Evolutionary conservation across 2,888 invertebrate genomes (phyloP).

Genomic region (Diploptera punctata): DNA sequence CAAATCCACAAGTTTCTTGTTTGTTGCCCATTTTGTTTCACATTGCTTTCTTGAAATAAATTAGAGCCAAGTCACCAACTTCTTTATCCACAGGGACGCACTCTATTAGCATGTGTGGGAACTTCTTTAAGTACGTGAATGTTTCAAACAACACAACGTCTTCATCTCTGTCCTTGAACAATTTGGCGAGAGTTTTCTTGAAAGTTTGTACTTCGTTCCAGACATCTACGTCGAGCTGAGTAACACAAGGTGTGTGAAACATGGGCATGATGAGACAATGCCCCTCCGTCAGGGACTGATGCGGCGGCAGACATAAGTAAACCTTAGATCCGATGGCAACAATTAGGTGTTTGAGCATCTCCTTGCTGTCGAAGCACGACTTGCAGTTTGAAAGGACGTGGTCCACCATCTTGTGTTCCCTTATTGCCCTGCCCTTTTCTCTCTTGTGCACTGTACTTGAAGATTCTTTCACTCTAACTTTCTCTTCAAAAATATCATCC

Average conservation of each 20-base stretch:
- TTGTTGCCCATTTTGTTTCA: too few species aligned
- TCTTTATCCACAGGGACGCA: too few species aligned
- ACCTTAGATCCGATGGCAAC: conserved; percentile 79
- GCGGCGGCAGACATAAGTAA: conserved; percentile 83
- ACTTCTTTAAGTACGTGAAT: too few species aligned
- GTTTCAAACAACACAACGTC: too few species aligned
- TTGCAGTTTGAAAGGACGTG: conserved; percentile 80
- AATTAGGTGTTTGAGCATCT: conserved; percentile 84
- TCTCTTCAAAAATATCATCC: conserved; percentile 85
- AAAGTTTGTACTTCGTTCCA: conserved; percentile 91
- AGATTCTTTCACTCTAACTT: conserved; percentile 71
- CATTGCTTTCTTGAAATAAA: too few species aligned
- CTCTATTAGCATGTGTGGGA: too few species aligned
- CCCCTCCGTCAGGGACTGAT: conserved; percentile 79
- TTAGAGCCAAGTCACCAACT: too few species aligned
- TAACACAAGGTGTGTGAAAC: conserved; percentile 79
- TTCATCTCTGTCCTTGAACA: too few species aligned
- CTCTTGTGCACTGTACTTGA: conserved; percentile 66
- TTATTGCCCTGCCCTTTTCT: conserved; percentile 71
- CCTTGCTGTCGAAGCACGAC: conserved; percentile 81
- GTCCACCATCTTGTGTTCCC: conserved; percentile 73
- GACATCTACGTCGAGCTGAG: conserved; percentile 91
- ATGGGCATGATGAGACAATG: conserved; percentile 88
- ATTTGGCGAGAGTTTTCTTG: too few species aligned
- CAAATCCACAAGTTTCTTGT: too few species aligned